Percentiles rank a stretch among this genome's conserved stretches.
Conservation (phyloP, 2,888 invertebrate genomes). For the Oscheius sp. region DNA sequence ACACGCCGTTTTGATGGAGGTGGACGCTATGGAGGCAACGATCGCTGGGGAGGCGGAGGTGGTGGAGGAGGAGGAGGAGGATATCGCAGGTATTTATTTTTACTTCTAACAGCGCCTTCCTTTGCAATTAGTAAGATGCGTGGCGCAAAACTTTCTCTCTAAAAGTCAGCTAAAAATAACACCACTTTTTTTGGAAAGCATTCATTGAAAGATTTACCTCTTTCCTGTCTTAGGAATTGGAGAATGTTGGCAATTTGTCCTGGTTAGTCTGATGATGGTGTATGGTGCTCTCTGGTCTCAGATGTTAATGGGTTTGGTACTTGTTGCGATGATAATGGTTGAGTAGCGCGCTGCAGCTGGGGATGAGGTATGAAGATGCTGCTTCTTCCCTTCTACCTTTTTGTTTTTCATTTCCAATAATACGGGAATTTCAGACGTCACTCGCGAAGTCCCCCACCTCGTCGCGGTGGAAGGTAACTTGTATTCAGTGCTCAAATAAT, state of each 20-base stretch:
- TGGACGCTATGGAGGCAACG: slow-evolving; percentile 10
- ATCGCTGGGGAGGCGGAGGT: not conserved
- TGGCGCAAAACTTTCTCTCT: not conserved
- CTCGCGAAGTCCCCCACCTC: slow-evolving; percentile 13
- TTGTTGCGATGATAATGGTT: slow-evolving; percentile 18
- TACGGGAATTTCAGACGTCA: slow-evolving; percentile 29
- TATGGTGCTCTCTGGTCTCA: not conserved
- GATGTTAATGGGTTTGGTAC: slow-evolving; percentile 12
- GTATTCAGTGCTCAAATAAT: not conserved
- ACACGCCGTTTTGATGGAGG: slow-evolving; percentile 14
- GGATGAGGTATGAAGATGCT: slow-evolving; percentile 17
- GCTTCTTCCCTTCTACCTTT: not conserved
- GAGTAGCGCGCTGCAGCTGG: slow-evolving; percentile 13
- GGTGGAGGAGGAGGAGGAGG: not conserved
- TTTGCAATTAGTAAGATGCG: not conserved
- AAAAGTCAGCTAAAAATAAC: too few species aligned
- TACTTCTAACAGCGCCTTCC: too few species aligned
- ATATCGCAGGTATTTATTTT: not conserved
- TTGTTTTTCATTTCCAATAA: not conserved
- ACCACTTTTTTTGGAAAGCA: too few species aligned
- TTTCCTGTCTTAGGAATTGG: slow-evolving; percentile 14
- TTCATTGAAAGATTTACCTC: not conserved
- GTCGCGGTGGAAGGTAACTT: slow-evolving; percentile 9
- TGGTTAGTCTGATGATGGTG: slow-evolving; percentile 1
- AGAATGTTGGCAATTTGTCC: not conserved